Base-by-base conservation (phyloP, 2,888 invertebrate species). In the Harpalus rubripes region DNA sequence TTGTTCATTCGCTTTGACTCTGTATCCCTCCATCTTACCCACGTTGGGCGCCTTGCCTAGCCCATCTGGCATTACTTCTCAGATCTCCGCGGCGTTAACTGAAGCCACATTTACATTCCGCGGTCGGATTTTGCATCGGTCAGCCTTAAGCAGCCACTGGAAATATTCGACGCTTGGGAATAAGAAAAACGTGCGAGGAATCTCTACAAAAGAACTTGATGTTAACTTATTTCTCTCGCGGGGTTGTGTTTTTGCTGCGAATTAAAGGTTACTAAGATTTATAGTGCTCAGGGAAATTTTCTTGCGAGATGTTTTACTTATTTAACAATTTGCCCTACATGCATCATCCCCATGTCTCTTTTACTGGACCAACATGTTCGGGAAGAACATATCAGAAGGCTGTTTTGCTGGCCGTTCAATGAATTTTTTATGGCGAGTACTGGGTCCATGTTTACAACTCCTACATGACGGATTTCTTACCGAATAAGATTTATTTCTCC, bases 111-210 rank as follows among this genome's bases (percentile, higher is more conserved):
- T 88, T 88, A 87, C 87, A 88, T 88, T 87, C 87, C 85, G 86
- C 85, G 83, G 86, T 79, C 84, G 85, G 83, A 86, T 86, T 76
- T 86, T 85, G 85, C 85, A 87, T 86, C 87, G 88, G 87, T 87
- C 88, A 88, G 87, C 86, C 87, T 86, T 76, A 86, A 87, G 87
- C 87, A 86, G 85, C 86, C 86, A 80, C 86, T 83, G 86, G 87
- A 88, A 88, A 88, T 88, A 88, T 87, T 86, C 86, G 87, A 86
- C 88, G 85, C 85, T 39, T 56, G 88, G 87, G 87, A 87, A 81
- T 85, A 76, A 78, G 79, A 82, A 85, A 86, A 87, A 88, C 88
- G 88, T 88, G 88, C 87, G 86, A 86, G 86, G 88, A 88, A 88
- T 88, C 85, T 86, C 84, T 18, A 85, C 74, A 85, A 84, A 78